Conservation (phyloP, 1,140 invertebrate species). For the Metopolophium dirhodum region DNA sequence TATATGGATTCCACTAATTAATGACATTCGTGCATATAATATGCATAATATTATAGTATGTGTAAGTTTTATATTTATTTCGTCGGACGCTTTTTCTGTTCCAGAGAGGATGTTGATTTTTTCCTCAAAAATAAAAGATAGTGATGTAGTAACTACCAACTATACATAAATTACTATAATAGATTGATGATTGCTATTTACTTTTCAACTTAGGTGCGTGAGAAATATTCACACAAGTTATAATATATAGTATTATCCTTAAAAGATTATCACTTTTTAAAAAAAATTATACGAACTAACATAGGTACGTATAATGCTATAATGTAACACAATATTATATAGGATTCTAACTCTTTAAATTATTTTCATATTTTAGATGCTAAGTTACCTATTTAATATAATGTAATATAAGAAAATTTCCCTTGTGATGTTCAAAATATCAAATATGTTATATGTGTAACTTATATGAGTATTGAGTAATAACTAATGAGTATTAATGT, state of each 20-base stretch:
- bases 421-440: background rate
- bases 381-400: background rate
- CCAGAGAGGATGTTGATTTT: no score
- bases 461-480: background rate
- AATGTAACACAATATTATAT: background rate
- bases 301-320: background rate
- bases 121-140: background rate
- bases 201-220: no score
- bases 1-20: no score
- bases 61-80: no score
- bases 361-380: background rate
- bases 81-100: no score
- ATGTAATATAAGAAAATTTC: background rate
- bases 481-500: background rate
- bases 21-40: no score
- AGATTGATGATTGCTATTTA: background rate
- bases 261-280: background rate
- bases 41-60: no score
- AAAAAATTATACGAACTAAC: background rate
- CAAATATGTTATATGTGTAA: background rate
- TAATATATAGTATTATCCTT: background rate
- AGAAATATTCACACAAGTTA: no score
- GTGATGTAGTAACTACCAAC: background rate
- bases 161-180: background rate
- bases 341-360: background rate